Evolutionary conservation across 2,797 vertebrate genomes (phyloP).

Genomic region (Myotis pilosus): DNA sequence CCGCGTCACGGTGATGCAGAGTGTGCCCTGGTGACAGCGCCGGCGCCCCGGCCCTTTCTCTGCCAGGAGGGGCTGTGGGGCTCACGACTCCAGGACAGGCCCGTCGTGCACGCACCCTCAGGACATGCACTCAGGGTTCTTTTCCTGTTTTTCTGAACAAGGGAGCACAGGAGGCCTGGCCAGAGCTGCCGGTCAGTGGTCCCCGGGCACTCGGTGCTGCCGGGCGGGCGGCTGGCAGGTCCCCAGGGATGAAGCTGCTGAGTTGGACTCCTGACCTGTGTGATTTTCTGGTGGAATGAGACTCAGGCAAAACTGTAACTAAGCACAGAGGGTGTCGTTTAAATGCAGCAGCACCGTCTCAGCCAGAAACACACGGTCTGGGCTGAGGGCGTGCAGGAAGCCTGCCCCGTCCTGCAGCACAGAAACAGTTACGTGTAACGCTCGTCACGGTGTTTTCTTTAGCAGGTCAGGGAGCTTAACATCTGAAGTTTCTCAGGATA

Average conservation of each 20-base stretch:
- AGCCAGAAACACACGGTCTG: neutral
- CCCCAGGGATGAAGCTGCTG: neutral
- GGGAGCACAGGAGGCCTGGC: too few relatives aligned
- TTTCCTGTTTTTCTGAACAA: neutral
- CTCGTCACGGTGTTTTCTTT: neutral
- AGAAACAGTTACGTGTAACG: neutral
- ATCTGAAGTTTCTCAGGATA: neutral
- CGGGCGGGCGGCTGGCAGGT: neutral
- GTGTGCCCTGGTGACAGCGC: neutral
- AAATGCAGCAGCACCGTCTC: neutral
- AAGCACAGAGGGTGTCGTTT: neutral
- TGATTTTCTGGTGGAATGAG: neutral
- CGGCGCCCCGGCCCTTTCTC: neutral
- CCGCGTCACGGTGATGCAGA: too few relatives aligned
- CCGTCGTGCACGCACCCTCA: too few relatives aligned
- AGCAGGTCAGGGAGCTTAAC: neutral
- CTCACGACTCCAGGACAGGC: neutral
- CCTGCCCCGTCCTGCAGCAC: neutral
- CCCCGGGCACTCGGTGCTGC: neutral
- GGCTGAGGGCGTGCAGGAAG: neutral
- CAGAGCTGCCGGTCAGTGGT: neutral
- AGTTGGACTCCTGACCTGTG: neutral
- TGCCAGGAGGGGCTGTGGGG: fast-evolving
- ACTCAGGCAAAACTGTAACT: neutral
- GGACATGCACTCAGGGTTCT: neutral